A percentile compares a stretch with the other conserved stretches of the same genome.
These are phyloP conservation scores for Sanderia malayensis DNA, from an alignment of 30 jellyfish, hydroid and myxozoan genomes.

Conservation along the genomic window DNA sequence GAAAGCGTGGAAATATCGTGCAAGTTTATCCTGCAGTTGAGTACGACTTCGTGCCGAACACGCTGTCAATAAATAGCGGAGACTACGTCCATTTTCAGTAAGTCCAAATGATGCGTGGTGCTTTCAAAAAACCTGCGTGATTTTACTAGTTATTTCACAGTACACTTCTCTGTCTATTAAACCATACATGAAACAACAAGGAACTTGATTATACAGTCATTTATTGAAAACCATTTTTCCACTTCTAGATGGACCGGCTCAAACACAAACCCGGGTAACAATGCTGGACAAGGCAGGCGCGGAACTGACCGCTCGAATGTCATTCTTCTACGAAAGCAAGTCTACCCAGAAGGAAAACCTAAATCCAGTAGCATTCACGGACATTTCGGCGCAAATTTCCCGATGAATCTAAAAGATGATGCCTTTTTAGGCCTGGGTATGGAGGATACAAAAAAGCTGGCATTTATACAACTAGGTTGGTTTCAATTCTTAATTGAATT, in stretches of 20 bases:
- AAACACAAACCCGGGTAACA: slow-evolving; percentile 63
- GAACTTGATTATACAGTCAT: too few relatives aligned
- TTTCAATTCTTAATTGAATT: too few relatives aligned
- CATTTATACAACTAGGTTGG: slow-evolving; percentile 42
- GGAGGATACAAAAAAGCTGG: slow-evolving; percentile 30
- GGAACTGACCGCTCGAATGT: slow-evolving; percentile 76
- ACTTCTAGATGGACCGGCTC: slow-evolving; percentile 79
- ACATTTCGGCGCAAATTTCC: slow-evolving; percentile 57
- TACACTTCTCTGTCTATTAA: too few relatives aligned
- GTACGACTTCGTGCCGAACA: slow-evolving; percentile 68
- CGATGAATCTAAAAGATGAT: not conserved
- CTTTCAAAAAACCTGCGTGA: too few relatives aligned
- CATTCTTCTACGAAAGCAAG: slow-evolving; percentile 32
- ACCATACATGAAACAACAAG: too few relatives aligned
- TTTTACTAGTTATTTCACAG: too few relatives aligned
- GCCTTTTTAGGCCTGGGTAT: slow-evolving; percentile 19
- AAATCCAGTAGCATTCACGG: slow-evolving; percentile 30
- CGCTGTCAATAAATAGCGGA: slow-evolving; percentile 25
- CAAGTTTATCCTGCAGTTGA: slow-evolving; percentile 76
- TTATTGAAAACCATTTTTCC: too few relatives aligned
- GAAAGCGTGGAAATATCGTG: slow-evolving; percentile 96
- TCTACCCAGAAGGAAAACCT: slow-evolving; percentile 40
- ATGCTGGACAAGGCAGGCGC: slow-evolving; percentile 59
- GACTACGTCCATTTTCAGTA: slow-evolving; percentile 80
- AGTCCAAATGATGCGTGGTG: too few relatives aligned